phyloP scores from a whole-genome alignment of 2,113 vertebrate genomes.

The Mobula hypostoma region DNA sequence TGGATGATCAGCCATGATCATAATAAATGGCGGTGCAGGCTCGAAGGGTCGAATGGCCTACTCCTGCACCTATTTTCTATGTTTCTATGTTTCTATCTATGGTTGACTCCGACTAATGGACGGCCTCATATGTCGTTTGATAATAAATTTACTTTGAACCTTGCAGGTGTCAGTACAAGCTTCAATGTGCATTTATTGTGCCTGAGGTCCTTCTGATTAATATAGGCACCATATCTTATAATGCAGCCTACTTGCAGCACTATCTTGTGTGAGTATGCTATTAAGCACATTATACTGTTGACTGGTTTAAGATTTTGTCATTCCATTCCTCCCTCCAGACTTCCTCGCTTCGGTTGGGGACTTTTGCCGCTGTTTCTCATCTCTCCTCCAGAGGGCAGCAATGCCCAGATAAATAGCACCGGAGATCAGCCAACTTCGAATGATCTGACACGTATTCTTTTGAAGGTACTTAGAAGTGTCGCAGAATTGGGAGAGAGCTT shows the following conservation, averaged over 20 bases:
- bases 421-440: background rate
- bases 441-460: no score
- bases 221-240: background rate
- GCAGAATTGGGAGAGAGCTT: background rate
- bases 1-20: no score
- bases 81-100: no score
- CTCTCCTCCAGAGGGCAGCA: conserved; percentile 20
- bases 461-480: background rate
- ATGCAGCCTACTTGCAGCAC: background rate
- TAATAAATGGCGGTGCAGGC: no score
- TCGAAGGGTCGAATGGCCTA: no score
- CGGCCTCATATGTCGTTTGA: no score
- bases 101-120: no score
- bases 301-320: background rate
- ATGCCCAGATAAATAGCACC: background rate
- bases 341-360: background rate
- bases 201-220: background rate
- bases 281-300: background rate
- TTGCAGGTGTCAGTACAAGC: background rate
- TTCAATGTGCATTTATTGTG: background rate
- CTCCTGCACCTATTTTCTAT: no score
- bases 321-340: background rate
- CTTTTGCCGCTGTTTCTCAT: background rate
- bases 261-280: background rate
- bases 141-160: no score